Conservation (phyloP, 2,888 invertebrate genomes). For the Platypus cylindrus region DNA sequence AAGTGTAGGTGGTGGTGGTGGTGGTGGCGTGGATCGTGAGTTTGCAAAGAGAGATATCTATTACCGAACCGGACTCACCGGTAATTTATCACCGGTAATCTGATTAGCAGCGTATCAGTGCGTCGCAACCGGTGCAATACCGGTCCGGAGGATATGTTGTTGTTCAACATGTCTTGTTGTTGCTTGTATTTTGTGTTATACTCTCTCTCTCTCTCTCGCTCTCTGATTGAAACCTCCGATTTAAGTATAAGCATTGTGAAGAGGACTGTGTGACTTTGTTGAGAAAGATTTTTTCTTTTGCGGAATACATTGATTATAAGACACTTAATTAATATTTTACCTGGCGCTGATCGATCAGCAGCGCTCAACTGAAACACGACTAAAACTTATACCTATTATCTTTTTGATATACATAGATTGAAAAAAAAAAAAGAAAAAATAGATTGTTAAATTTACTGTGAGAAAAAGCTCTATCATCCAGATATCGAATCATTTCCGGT, state of each 20-base stretch:
- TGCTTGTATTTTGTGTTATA: constrained; percentile 14
- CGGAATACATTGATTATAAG: too few species aligned
- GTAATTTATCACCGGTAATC: constrained; percentile 34
- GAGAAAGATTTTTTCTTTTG: not conserved
- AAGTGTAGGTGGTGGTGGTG: constrained; percentile 12
- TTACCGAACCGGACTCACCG: constrained; percentile 26
- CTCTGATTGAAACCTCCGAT: constrained; percentile 15
- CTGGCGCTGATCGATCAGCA: too few species aligned
- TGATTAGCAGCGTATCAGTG: constrained; percentile 30
- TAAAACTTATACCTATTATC: too few species aligned
- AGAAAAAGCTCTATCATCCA: constrained; percentile 15
- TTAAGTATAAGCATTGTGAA: not conserved
- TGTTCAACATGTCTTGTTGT: constrained; percentile 15
- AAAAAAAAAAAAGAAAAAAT: not conserved
- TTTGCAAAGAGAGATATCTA: constrained; percentile 31
- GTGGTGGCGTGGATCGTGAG: constrained; percentile 27
- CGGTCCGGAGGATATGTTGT: constrained; percentile 17
- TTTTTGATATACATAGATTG: too few species aligned
- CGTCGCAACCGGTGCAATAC: constrained; percentile 30
- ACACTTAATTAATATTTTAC: too few species aligned
- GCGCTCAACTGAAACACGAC: too few species aligned
- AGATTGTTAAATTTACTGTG: constrained; percentile 17
- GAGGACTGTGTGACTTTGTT: not conserved
- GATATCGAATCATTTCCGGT: constrained; percentile 17
- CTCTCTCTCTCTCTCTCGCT: too few species aligned